Evolutionary conservation across 2,797 vertebrate species (phyloP), one percentile per base, ranked within the genome.

Genomic region (Botia almorhae): DNA sequence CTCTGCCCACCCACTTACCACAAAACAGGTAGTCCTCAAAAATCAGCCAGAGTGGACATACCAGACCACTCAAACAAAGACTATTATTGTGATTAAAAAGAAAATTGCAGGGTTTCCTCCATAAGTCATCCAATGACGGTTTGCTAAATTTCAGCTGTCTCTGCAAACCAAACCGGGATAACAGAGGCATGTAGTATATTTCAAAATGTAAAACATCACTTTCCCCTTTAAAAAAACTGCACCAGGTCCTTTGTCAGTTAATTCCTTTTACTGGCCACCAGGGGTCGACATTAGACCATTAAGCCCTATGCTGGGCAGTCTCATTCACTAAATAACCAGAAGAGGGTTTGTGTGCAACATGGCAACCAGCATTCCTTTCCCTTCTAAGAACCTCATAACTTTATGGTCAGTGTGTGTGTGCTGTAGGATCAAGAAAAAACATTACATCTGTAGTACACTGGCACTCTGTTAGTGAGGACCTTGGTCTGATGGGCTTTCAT

Each of bases 221-320:
- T 46, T 53, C 51, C 4, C 17, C 51, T 53, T 16, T 53, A 53
- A 53, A 33, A 33, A 53, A n/a, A 65, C 17, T 39, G 17, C 17
- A 71, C 29, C 23, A 12, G 23, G 4, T 3, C 0, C 2, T 8
- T 23, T 36, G 26, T 7, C 56, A 60, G n/a, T 68, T 29, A 21
- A 10, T 74, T 56, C 7, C 12, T 26, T 10, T 12, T 8, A 67
- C 26, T 50, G 8, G 6, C 85, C 85, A 86, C 80, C 80, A 82
- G 77, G 36, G 64, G 82, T 80, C 77, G 51, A 53, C 23, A 64
- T 29, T 14, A 39, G 1, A 55, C 76, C 2, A 72, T 4, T 55
- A 8, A 70, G 77, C 0, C 14, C 0, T 26, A 0, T 7, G 16
- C 29, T 33, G 26, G 6, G 60, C 6, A 0, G 4, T 13, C 60